Percentiles rank a stretch among this genome's conserved stretches.
Conservation (phyloP, 2,797 vertebrate species). For the Melopsittacus undulatus region DNA sequence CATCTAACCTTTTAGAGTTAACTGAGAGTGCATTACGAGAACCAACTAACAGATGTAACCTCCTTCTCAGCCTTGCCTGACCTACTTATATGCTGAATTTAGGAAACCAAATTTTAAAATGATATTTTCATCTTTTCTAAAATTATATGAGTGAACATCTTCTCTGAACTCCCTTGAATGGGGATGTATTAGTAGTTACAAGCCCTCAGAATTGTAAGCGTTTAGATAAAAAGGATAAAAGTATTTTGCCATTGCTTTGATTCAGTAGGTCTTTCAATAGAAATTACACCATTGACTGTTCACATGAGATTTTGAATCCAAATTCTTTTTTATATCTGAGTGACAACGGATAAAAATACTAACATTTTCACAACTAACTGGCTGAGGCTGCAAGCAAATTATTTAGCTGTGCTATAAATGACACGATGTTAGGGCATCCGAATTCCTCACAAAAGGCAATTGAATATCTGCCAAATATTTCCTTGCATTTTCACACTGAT, state of each 20-base stretch:
- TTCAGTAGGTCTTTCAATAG: background rate
- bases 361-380: background rate
- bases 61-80: slow-evolving; percentile 19
- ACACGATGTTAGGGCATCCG: background rate
- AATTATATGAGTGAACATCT: slow-evolving; percentile 11
- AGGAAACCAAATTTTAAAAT: slow-evolving; percentile 18
- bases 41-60: slow-evolving; percentile 39
- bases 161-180: slow-evolving; percentile 41
- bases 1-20: slow-evolving; percentile 35
- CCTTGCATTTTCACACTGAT: background rate
- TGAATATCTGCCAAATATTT: background rate
- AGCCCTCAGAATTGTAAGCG: slow-evolving; percentile 10
- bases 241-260: background rate
- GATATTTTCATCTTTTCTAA: slow-evolving; percentile 21
- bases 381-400: background rate
- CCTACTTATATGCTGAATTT: slow-evolving; percentile 66
- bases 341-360: background rate
- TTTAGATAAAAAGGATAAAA: slow-evolving; percentile 1
- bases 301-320: background rate
- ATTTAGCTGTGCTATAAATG: background rate
- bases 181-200: slow-evolving; percentile 42
- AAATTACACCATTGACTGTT: background rate
- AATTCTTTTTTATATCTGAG: background rate
- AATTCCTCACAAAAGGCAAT: slow-evolving; percentile 20
- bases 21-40: slow-evolving; percentile 55